phyloP scores from a whole-genome alignment of 2,888 invertebrate species.

The Diplazon laetatorius region DNA sequence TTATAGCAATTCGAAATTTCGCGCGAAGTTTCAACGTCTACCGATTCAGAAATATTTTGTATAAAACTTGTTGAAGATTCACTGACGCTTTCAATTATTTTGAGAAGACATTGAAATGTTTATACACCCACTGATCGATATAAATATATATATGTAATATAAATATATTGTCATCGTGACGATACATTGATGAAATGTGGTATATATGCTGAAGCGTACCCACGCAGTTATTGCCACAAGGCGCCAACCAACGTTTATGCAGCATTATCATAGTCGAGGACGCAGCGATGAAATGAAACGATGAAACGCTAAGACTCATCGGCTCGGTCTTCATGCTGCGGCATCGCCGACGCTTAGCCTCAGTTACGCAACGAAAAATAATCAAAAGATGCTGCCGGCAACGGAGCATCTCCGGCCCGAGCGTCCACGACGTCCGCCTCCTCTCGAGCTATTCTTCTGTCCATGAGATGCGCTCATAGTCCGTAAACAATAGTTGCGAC shows the following conservation, averaged over 20 bases:
- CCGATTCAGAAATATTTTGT: too few relatives aligned
- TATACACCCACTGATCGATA: neutral
- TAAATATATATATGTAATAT: neutral
- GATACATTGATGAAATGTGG: neutral
- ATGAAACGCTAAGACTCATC: slow-evolving; percentile 52
- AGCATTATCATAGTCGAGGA: slow-evolving; percentile 50
- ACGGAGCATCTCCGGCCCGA: neutral
- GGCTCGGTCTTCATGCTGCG: slow-evolving; percentile 25
- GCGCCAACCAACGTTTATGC: slow-evolving; percentile 59
- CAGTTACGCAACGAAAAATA: slow-evolving; percentile 47
- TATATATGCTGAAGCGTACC: slow-evolving; percentile 21
- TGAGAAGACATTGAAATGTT: too few relatives aligned
- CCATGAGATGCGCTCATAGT: slow-evolving; percentile 7
- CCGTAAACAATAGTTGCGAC: slow-evolving; percentile 9
- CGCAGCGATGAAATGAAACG: slow-evolving; percentile 41
- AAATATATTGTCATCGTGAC: neutral
- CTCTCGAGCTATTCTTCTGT: slow-evolving; percentile 20
- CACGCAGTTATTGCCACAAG: slow-evolving; percentile 60
- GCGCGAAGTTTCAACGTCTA: too few relatives aligned
- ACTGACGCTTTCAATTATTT: too few relatives aligned
- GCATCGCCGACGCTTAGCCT: slow-evolving; percentile 41
- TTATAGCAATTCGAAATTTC: too few relatives aligned
- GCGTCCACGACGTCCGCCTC: too few relatives aligned
- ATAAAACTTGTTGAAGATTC: too few relatives aligned
- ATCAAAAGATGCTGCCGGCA: slow-evolving; percentile 34